A percentile compares a stretch with the other conserved stretches of the same genome.
Conservation (phyloP, 2,888 invertebrate species). For the Nomada ferruginata region DNA sequence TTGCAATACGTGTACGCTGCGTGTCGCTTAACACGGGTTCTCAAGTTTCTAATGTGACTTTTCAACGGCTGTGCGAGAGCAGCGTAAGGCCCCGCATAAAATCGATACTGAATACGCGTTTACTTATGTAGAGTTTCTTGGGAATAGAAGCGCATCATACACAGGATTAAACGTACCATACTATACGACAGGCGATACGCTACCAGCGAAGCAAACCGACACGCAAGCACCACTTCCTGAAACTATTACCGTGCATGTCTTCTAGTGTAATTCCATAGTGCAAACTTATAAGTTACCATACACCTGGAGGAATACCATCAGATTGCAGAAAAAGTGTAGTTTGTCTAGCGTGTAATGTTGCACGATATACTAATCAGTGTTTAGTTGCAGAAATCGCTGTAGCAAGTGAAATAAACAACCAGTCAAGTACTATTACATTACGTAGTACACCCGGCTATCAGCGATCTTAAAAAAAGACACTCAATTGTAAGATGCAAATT, state of each 20-base stretch:
- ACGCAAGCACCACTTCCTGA: conserved; percentile 58
- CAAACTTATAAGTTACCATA: conserved; percentile 21
- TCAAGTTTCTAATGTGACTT: conserved; percentile 1
- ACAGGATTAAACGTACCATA: conserved; percentile 63
- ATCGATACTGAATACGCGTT: not conserved
- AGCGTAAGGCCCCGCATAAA: no score
- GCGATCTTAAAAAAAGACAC: no score
- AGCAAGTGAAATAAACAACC: no score
- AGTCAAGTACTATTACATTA: no score
- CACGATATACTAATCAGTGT: no score
- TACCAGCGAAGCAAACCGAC: conserved; percentile 53
- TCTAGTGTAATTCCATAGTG: conserved; percentile 9
- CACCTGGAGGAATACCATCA: not conserved
- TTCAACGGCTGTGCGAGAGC: no score
- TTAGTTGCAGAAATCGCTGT: no score
- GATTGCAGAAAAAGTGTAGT: not conserved
- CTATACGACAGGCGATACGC: conserved; percentile 71
- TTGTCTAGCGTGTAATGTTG: not conserved
- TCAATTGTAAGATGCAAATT: no score
- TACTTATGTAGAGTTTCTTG: conserved; percentile 15
- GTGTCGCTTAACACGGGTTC: no score
- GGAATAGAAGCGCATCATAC: conserved; percentile 14
- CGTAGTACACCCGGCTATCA: no score
- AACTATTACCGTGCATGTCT: conserved; percentile 46
- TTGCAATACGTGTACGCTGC: no score